Evolutionary conservation across 1,140 invertebrate species (phyloP), one percentile per base, ranked within the genome.

Genomic region (Magallana gigas): DNA sequence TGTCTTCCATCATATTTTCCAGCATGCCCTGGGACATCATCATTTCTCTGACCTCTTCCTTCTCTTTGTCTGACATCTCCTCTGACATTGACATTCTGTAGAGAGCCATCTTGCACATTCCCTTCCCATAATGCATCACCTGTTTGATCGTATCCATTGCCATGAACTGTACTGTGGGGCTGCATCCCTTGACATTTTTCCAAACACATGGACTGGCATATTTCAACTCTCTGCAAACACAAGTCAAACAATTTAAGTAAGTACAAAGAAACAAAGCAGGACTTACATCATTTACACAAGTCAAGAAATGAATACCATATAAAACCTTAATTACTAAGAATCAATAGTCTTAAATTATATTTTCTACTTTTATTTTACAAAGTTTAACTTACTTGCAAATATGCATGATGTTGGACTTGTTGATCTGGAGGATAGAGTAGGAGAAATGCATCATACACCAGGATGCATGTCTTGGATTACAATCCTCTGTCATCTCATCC

Each of bases 401-500:
- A 36, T 36, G 23, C 14, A 29, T 29, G 9, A 76, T 11, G 29
- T 76, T 36, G 18, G 68, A 76, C 23, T 9, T 29, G 7, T 76
- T 29, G 23, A 23, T 29, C 68, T 76, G 23, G 6, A 76, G 7
- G 23, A 76, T 11, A 29, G 12, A 29, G 14, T 23, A 29, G 9
- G 68, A 76, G 68, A 76, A 76, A 29, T 76, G 11, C 68, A 76
- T 76, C 68, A 76, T 36, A 76, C 68, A 76, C 23, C 68, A 29
- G 9, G 68, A 76, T 29, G 68, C 68, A 18, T 29, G 23, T 76
- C 68, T 76, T 2, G 68, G 7, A 29, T 76, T 12, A 76, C 68
- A 76, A 36, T 29, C 68, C 1, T 76, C 23, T 29, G 4, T 76
- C 68, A 29, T 76, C 14, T 12, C 48, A 11, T 36, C 68, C 68